Evolutionary conservation across 1,140 invertebrate species (phyloP).

Genomic region (Theocolax elegans): DNA sequence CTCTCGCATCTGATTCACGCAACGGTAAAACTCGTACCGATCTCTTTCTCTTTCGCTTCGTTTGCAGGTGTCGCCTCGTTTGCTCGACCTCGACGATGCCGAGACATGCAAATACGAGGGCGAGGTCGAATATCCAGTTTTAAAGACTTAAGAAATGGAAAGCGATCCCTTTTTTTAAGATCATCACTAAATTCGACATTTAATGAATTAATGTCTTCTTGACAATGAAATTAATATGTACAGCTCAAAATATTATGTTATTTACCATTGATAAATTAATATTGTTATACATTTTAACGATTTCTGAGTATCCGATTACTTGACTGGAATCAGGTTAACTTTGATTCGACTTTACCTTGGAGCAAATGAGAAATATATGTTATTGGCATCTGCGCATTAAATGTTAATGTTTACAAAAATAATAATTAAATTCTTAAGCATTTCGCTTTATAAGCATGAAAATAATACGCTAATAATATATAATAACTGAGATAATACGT

Average conservation of each 20-base stretch:
- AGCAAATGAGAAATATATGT: too few species aligned
- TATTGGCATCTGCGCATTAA: too few species aligned
- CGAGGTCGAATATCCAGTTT: background rate
- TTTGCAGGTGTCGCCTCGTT: background rate
- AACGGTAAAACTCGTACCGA: background rate
- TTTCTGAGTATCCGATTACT: too few species aligned
- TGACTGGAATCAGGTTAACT: too few species aligned
- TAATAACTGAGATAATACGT: too few species aligned
- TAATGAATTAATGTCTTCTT: background rate
- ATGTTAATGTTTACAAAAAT: too few species aligned
- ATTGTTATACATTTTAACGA: too few species aligned
- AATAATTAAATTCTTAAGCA: too few species aligned
- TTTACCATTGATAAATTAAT: too few species aligned
- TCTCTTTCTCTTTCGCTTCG: background rate
- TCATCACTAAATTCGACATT: background rate
- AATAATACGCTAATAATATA: too few species aligned
- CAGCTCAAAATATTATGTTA: background rate
- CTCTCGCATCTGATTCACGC: background rate
- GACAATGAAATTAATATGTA: background rate
- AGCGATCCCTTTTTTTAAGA: background rate
- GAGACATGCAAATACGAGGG: background rate
- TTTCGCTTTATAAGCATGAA: too few species aligned
- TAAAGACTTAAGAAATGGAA: constrained; percentile 1
- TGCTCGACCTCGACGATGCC: background rate
- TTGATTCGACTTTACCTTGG: too few species aligned